Evolutionary conservation across 2,113 vertebrate species (phyloP), one percentile per base, ranked within the genome.

Genomic region (Dinomys branickii): DNA sequence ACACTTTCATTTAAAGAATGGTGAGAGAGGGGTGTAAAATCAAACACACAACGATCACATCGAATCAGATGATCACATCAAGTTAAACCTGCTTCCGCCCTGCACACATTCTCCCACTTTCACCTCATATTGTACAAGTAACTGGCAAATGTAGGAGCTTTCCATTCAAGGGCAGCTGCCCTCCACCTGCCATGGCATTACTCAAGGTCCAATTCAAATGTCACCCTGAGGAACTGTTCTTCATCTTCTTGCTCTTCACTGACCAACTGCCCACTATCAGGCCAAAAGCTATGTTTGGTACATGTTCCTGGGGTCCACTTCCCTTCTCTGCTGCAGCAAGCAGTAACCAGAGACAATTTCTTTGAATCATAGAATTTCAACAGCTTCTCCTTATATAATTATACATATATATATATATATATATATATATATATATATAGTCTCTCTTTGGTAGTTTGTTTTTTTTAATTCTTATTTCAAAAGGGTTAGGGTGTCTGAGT

Each of bases 281-380:
- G 61, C 84, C 73, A 47, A 58, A 59, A 78, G 78, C 80, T 92
- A 71, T 35, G 83, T 12, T 59, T 47, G 67, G 52, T 44, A 75
- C 41, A 86, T 80, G 41, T 13, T 86, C 59, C 95, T 89, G 80
- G 6, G 20, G 86, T 69, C 30, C n/a, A 92, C 92, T 93, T 91
- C 81, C 87, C 81, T 17, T 78, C 44, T 77, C 71, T 90, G 47
- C 47, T 24, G 86, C 20, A 14, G 65, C 54, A 41, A 56, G 77
- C 54, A 83, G 63, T 63, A 54, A 83, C 52, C 87, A 86, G 83
- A 85, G 85, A 67, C 20, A 78, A 80, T n/a, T 58, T 77, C 52
- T 93, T 44, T 56, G 65, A 93, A 93, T 91, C 88, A 81, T n/a
- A 67, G 63, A 93, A 94, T 86, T 95, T 93, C 61, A 81, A 73